Percentiles rank a stretch among this genome's conserved stretches.
phyloP scores from a whole-genome alignment of 1,140 invertebrate genomes.

The Venustaconcha ellipsiformis region DNA sequence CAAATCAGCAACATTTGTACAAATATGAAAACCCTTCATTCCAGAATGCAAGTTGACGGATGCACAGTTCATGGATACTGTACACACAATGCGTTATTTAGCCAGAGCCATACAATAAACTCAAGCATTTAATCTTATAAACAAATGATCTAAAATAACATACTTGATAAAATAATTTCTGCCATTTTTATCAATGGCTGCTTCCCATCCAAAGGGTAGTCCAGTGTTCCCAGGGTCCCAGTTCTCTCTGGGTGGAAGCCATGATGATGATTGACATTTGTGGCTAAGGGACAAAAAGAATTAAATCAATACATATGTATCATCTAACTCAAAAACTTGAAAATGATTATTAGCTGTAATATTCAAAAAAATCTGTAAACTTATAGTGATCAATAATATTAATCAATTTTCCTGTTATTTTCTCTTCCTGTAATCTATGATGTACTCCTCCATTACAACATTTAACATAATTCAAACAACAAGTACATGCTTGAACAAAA shows the following conservation, averaged over 20 bases:
- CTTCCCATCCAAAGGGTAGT: constrained; percentile 91
- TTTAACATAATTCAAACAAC: too few species aligned
- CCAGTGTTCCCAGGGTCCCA: constrained; percentile 74
- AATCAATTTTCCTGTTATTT: background rate
- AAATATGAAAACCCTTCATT: too few species aligned
- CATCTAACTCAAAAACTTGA: background rate
- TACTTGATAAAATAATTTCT: constrained; percentile 92
- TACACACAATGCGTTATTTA: background rate
- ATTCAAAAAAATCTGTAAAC: background rate
- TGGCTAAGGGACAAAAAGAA: constrained; percentile 74
- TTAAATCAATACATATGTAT: constrained; percentile 5
- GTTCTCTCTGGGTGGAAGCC: constrained; percentile 86
- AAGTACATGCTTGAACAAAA: too few species aligned
- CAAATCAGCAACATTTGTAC: too few species aligned
- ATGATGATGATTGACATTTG: constrained; percentile 82
- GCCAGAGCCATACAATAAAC: background rate
- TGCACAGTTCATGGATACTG: too few species aligned
- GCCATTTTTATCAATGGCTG: constrained; percentile 82
- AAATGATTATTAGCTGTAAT: background rate
- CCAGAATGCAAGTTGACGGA: too few species aligned
- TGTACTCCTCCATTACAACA: background rate
- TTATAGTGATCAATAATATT: too few species aligned
- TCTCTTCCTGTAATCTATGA: background rate
- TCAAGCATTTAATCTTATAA: background rate
- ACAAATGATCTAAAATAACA: constrained; percentile 65